Base-by-base conservation (phyloP, 2,113 vertebrate species). In the Rostratula benghalensis region DNA sequence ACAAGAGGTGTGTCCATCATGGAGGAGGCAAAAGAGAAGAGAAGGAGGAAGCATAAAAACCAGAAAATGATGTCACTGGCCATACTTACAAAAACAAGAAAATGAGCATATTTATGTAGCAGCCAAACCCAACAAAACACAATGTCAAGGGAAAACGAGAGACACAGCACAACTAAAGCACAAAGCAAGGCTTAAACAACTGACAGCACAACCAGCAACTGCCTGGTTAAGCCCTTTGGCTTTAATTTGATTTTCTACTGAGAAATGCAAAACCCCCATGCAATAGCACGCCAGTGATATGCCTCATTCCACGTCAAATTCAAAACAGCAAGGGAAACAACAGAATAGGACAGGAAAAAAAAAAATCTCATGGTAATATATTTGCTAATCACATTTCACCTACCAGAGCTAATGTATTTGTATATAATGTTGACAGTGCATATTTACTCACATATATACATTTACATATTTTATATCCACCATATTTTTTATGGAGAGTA, bases 1-100 rank as follows among this genome's bases (percentile, higher is more conserved):
- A 95, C 70, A 92, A 95, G 94, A 97, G 80, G 82, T 30, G 75
- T 97, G 96, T 98, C 98, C 98, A 67, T 89, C 97, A 95, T 1
- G 93, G 89, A 97, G 97, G 74, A 96, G 68, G 94, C 83, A 50
- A 95, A 96, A 97, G 88, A 96, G 86, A 97, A 69, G 80, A 98
- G 94, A 90, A 96, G 91, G 60, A 96, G 37, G 86, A 96, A 96
- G 88, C 94, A 97, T 56, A 95, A 96, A 93, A 97, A 96, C 0
- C 19, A 89, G 73, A 90, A 97, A 95, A 93, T 92, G 48, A 97
- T 81, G 64, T 97, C 97, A 98, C 91, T 82, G 20, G 18, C 59
- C 69, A 90, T 92, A 94, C 48, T 84, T 63, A 91, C 16, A 93
- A 61, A 83, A 81, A 75, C 53, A 94, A 37, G 48, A 17, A 86